phyloP scores from a whole-genome alignment of 2,888 invertebrate species.

The Ryuthela nishihirai region DNA sequence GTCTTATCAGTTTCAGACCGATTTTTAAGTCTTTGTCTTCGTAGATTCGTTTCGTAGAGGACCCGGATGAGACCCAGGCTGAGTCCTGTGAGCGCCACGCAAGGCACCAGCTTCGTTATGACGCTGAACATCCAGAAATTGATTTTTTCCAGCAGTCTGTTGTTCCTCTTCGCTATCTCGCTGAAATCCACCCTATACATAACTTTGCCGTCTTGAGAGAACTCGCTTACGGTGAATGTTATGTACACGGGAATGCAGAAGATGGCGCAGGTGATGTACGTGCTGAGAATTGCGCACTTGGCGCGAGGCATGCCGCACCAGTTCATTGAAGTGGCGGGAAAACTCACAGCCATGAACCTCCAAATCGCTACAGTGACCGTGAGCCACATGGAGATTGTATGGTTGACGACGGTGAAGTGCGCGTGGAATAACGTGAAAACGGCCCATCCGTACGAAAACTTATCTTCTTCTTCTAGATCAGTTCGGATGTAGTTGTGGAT shows the following conservation, averaged over 20 bases:
- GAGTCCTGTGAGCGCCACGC: slow-evolving; percentile 72
- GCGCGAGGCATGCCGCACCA: slow-evolving; percentile 72
- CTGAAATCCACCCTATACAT: slow-evolving; percentile 59
- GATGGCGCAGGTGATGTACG: slow-evolving; percentile 76
- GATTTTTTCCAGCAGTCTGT: slow-evolving; percentile 55
- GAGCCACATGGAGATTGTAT: slow-evolving; percentile 89
- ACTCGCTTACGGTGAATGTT: slow-evolving; percentile 62
- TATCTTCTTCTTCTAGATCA: slow-evolving; percentile 27
- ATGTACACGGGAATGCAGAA: slow-evolving; percentile 82
- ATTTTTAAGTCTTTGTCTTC: slow-evolving; percentile 41
- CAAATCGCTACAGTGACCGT: slow-evolving; percentile 90
- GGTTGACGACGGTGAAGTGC: slow-evolving; percentile 78
- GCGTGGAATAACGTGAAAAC: slow-evolving; percentile 85
- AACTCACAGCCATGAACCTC: slow-evolving; percentile 72
- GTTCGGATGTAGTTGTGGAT: slow-evolving; percentile 66
- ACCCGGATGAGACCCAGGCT: slow-evolving; percentile 49
- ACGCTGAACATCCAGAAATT: slow-evolving; percentile 92
- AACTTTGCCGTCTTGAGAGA: slow-evolving; percentile 8
- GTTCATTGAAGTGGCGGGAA: slow-evolving; percentile 27
- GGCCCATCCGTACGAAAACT: slow-evolving; percentile 68
- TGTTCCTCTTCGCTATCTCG: slow-evolving; percentile 59
- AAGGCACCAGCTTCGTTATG: slow-evolving; percentile 88
- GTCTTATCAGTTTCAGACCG: slow-evolving; percentile 23
- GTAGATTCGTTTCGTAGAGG: slow-evolving; percentile 42
- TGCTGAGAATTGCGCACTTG: slow-evolving; percentile 67